Evolutionary conservation across 2,888 invertebrate species (phyloP).

Genomic region (Drosophila infuscata): DNA sequence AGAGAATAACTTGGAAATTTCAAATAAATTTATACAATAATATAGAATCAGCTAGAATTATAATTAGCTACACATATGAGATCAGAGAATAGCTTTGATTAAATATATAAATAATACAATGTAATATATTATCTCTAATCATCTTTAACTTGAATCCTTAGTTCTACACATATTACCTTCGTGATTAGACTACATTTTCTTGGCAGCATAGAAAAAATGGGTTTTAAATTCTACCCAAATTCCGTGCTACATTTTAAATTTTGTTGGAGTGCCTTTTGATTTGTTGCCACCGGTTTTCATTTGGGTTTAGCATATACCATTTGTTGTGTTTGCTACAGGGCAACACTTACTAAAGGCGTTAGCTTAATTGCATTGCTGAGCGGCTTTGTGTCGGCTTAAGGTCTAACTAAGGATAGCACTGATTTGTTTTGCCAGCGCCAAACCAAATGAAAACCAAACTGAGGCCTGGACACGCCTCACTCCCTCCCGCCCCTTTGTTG

Average conservation of each 20-base stretch:
- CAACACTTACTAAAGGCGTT: slow-evolving; percentile 36
- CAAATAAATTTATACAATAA: neutral
- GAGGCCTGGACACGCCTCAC: slow-evolving; percentile 6
- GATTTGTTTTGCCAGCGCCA: slow-evolving; percentile 64
- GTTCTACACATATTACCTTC: neutral
- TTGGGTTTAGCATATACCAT: slow-evolving; percentile 1
- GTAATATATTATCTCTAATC: too few species aligned
- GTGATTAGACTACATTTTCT: neutral
- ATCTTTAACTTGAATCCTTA: neutral
- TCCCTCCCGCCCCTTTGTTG: slow-evolving; percentile 9
- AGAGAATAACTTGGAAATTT: neutral
- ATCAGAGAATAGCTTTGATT: neutral
- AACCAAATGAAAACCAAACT: slow-evolving; percentile 8
- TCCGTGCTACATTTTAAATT: neutral
- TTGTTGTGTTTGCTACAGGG: slow-evolving; percentile 10
- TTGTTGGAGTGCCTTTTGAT: neutral
- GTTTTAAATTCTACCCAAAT: neutral
- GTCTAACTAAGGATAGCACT: slow-evolving; percentile 41
- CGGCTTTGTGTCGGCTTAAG: slow-evolving; percentile 77
- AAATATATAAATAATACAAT: too few species aligned
- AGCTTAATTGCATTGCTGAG: slow-evolving; percentile 73
- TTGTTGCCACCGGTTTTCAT: neutral
- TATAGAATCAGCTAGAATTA: neutral
- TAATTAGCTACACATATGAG: neutral
- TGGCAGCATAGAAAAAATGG: neutral